Evolutionary conservation across 2,888 invertebrate species (phyloP).

Genomic region (Copidosoma aretas): DNA sequence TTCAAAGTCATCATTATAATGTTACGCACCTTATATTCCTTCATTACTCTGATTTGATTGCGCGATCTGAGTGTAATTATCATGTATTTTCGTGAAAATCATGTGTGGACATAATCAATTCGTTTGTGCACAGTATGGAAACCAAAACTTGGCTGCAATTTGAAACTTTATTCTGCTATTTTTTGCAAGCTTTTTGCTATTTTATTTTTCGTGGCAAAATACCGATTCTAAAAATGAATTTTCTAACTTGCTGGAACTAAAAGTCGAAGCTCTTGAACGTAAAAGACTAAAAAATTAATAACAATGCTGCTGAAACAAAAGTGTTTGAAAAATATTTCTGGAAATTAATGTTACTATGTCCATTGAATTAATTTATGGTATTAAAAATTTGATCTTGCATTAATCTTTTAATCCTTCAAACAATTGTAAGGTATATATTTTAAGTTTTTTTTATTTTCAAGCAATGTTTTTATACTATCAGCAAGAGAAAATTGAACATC

Average conservation of each 20-base stretch:
- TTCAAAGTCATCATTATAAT: no score
- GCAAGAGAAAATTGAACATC: no score
- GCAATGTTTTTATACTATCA: no score
- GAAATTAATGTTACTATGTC: no score
- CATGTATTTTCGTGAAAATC: slow-evolving; percentile 40
- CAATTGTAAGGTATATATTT: not conserved
- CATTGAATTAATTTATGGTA: no score
- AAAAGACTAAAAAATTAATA: slow-evolving; percentile 12
- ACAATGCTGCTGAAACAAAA: slow-evolving; percentile 7
- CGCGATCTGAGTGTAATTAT: not conserved
- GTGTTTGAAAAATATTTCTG: not conserved
- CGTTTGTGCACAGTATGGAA: slow-evolving; percentile 32
- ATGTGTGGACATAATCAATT: slow-evolving; percentile 13
- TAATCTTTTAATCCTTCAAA: no score
- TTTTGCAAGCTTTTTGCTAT: not conserved
- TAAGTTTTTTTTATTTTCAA: no score
- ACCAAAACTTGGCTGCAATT: slow-evolving; percentile 25
- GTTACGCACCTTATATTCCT: no score
- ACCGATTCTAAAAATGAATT: slow-evolving; percentile 34
- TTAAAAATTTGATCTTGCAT: no score
- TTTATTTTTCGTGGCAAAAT: not conserved
- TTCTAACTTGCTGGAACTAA: slow-evolving; percentile 35
- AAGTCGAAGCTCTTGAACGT: slow-evolving; percentile 22
- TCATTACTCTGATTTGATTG: no score
- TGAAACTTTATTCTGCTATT: slow-evolving; percentile 1